Conservation (phyloP, 2,113 vertebrate genomes). For the Dolichotis patagonum region DNA sequence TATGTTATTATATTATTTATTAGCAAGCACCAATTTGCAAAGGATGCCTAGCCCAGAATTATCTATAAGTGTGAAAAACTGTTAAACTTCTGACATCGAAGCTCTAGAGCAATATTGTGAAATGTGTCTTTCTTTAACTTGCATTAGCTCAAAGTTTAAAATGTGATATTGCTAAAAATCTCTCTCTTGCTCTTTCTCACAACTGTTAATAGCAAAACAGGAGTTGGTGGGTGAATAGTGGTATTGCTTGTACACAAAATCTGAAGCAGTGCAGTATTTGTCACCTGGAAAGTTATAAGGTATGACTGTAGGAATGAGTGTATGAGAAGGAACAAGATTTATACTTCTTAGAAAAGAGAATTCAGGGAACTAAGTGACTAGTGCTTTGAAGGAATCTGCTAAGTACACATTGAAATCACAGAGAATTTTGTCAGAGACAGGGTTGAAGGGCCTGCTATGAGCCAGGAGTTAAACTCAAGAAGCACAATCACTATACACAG, state of each 20-base stretch:
- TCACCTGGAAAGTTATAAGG: neutral
- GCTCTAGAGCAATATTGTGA: neutral
- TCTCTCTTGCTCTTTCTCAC: neutral
- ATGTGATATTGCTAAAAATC: neutral
- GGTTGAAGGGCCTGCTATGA: neutral
- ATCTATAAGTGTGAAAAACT: neutral
- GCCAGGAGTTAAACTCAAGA: neutral
- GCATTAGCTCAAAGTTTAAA: neutral
- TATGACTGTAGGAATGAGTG: neutral
- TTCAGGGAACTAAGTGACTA: neutral
- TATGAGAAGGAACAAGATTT: neutral
- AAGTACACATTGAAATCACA: neutral
- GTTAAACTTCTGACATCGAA: neutral
- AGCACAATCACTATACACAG: neutral
- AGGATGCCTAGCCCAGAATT: neutral
- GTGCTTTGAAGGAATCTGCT: neutral
- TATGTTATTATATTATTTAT: neutral
- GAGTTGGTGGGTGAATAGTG: neutral
- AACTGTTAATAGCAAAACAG: neutral
- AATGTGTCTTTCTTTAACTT: neutral
- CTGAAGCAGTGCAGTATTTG: neutral
- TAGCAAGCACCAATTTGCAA: neutral
- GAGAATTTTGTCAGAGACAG: neutral
- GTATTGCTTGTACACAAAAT: neutral
- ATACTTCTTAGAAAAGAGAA: neutral